Evolutionary conservation across 2,113 vertebrate species (phyloP).

Genomic region (Toxotes jaculatrix): DNA sequence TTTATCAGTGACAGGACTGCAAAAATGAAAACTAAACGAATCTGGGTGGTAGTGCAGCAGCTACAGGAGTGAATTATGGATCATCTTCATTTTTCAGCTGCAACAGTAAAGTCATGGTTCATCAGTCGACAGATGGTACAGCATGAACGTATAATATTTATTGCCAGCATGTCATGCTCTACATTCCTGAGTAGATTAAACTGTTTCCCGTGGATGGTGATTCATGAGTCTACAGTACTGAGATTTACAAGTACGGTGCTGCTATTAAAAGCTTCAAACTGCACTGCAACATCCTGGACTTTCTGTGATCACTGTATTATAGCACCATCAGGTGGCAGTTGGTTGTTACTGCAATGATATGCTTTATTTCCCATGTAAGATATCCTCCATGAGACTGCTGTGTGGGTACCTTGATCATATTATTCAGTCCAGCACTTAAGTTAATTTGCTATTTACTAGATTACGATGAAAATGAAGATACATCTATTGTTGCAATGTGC

Average conservation of each 20-base stretch:
- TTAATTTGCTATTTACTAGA: background rate
- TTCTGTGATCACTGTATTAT: slow-evolving; percentile 32
- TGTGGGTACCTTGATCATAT: background rate
- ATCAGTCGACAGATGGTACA: background rate
- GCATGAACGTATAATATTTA: slow-evolving; percentile 36
- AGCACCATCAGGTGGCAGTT: slow-evolving; percentile 55
- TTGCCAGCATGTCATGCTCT: slow-evolving; percentile 13
- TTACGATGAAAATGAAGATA: background rate
- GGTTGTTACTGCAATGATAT: slow-evolving; percentile 2
- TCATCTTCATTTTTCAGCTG: background rate
- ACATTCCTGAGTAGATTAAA: slow-evolving; percentile 41
- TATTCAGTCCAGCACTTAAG: background rate
- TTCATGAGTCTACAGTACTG: slow-evolving; percentile 27
- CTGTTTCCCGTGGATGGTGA: background rate
- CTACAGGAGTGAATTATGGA: slow-evolving; percentile 18
- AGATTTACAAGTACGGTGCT: slow-evolving; percentile 35
- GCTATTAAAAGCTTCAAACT: slow-evolving; percentile 22
- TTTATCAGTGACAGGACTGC: background rate
- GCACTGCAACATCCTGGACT: background rate
- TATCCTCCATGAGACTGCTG: background rate
- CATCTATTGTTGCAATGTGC: background rate
- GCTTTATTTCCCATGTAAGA: background rate
- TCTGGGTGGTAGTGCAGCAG: no score
- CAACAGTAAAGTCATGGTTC: slow-evolving; percentile 12
- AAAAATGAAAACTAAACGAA: background rate